Base-by-base conservation (phyloP, 2,113 vertebrate species). In the Catharus bicknelli region DNA sequence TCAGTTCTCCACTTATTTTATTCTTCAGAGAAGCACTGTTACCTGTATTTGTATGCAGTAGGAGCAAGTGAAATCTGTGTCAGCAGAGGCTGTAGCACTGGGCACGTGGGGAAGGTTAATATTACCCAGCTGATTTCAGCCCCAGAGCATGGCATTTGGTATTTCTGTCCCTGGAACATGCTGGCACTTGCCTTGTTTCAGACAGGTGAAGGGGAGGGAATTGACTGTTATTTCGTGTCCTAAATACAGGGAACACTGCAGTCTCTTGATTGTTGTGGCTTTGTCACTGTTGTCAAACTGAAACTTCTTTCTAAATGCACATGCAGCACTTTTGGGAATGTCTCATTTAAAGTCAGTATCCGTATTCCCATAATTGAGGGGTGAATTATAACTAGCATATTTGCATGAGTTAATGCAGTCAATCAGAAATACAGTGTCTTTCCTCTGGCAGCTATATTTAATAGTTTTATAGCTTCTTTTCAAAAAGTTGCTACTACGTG, bases 121-220 rank as follows among this genome's bases (percentile, higher is more conserved):
- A 90, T 88, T 87, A 84, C 63, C 59, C 51, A 19, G 19, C 63
- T 94, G 82, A 95, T 93, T 95, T 88, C 93, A 95, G 92, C 81
- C 61, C 70, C n/a, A 17, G 76, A 86, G 75, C 83, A 94, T 94
- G 87, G 89, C 85, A 90, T 91, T 83, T 83, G 90, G 36, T 94
- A 92, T 96, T 94, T 92, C 75, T 91, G 89, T 89, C 94, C 75
- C 79, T 73, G 90, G 82, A 80, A 58, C 78, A 19, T 67, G 79
- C 50, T 73, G 61, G 67, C 70, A 83, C 93, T 85, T 92, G 91
- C 68, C 51, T 1, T 63, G 57, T 81, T 86, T 75, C 32, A 42
- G 73, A 88, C 83, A 84, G 70, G 91, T 90, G 91, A 94, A 80
- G 67, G 74, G 59, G 67, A 69, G 62, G 70, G 75, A 58, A 32